A percentile compares a stretch with the other conserved stretches of the same genome.
These are phyloP conservation scores for Hydrotaea cyrtoneurina DNA, from an alignment of 2,888 invertebrate genomes.

Conservation along the genomic window DNA sequence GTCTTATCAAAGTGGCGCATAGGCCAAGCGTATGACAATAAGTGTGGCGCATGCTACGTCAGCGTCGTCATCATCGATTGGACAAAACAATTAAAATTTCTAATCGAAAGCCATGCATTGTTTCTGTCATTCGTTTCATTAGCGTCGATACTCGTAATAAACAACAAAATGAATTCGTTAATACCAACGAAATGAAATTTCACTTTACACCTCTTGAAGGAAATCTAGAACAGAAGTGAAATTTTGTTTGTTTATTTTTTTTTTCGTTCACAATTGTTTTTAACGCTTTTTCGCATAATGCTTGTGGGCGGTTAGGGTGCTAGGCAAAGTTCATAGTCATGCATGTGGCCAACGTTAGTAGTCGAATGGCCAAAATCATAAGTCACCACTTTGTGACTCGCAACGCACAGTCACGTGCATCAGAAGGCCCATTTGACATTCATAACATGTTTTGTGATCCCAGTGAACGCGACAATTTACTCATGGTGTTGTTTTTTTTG, in stretches of 20 bases:
- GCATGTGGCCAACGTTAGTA: neutral
- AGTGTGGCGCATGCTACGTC: neutral
- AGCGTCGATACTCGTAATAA: constrained; percentile 21
- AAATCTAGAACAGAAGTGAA: constrained; percentile 80
- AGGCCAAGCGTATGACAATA: constrained; percentile 12
- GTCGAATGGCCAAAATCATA: neutral
- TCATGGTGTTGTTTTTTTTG: neutral
- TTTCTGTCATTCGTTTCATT: neutral
- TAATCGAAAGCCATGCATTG: constrained; percentile 38
- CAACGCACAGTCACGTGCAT: constrained; percentile 15
- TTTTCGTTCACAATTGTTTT: constrained; percentile 15
- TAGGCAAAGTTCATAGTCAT: neutral
- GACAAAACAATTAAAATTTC: constrained; percentile 31
- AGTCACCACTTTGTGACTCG: neutral
- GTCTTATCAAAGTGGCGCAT: constrained; percentile 16
- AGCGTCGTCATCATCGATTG: too few relatives aligned
- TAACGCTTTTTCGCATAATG: neutral
- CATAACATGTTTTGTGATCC: constrained; percentile 40
- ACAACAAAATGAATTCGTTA: constrained; percentile 33
- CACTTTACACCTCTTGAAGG: constrained; percentile 68
- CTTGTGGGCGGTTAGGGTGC: neutral
- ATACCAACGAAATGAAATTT: constrained; percentile 60
- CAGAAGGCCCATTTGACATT: constrained; percentile 17
- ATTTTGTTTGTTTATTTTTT: constrained; percentile 70
- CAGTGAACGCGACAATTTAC: constrained; percentile 7